These are phyloP conservation scores for Seladonia tumulorum DNA, from an alignment of 2,888 invertebrate species.

Conservation along the genomic window DNA sequence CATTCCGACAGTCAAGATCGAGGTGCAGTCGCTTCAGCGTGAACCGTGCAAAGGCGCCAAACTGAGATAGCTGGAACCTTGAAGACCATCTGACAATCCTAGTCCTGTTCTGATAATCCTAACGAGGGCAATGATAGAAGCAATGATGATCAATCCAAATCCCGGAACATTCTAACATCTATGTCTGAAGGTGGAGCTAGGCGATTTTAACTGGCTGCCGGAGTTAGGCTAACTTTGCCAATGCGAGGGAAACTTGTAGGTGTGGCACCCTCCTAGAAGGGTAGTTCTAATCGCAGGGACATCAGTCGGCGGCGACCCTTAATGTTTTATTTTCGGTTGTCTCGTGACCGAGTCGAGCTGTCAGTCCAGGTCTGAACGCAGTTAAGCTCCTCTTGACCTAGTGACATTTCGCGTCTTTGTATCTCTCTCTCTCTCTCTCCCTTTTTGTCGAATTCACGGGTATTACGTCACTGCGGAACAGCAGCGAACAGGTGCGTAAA, in stretches of 20 bases:
- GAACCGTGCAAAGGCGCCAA: neutral
- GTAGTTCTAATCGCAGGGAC: neutral
- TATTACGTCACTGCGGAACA: slow-evolving; percentile 42
- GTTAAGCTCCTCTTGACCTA: slow-evolving; percentile 47
- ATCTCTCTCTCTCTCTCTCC: neutral
- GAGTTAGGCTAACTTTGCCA: neutral
- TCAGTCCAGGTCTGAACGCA: neutral
- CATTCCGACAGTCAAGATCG: neutral
- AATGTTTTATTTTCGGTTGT: neutral
- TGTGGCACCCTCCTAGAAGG: neutral
- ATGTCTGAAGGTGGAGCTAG: neutral
- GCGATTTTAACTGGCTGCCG: neutral
- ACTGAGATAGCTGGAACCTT: neutral
- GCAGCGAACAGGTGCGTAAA: slow-evolving; percentile 43
- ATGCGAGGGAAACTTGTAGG: neutral
- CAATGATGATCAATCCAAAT: neutral
- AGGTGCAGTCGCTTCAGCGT: neutral
- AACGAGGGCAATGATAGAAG: neutral
- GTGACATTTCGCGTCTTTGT: slow-evolving; percentile 38
- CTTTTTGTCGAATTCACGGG: slow-evolving; percentile 2
- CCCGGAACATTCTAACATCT: neutral
- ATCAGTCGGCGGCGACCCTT: neutral
- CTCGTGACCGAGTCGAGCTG: neutral
- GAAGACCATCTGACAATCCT: neutral
- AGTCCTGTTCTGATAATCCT: neutral